Base-by-base conservation (phyloP, 2,888 invertebrate species). In the Falcaria lacertinaria region DNA sequence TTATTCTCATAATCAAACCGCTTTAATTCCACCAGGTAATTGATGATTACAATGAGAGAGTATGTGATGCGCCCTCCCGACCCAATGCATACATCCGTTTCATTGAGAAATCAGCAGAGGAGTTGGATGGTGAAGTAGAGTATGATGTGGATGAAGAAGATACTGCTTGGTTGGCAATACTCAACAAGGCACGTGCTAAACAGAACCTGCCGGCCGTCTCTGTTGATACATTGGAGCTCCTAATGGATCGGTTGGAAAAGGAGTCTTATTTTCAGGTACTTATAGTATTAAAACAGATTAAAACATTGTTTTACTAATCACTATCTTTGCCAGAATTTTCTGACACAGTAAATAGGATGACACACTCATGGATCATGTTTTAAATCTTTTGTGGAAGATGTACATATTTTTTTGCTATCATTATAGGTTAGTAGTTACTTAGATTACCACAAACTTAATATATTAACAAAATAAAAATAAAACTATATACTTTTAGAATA, bases 61-160 rank as follows among this genome's bases (percentile, higher is more conserved):
- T 96, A 40, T 91, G 93, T 61, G 95, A 96, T 82, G 96, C 96
- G 0, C 95, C 97, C 37, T 89, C 94, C 0, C 90, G 96, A 37
- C 96, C 97, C 0, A 94, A 96, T 78, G 96, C 97, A 0, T 97
- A 97, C 69, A 98, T 97, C 43, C 91, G 97, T 47, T 98, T 97
- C 73, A 97, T 98, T 70, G 98, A 98, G 74, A 96, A 97, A 69
- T 96, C 97, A 6, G 93, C 94, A 0, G 98, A 98, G 76, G 98
- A 98, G 74, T 84, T 98, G 17, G 98, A 98, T 73, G 97, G 97
- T 45, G 96, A 94, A 65, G 93, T 94, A 5, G 99, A 99, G 78
- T 99, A 99, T 89, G 99, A 99, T 86, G 95, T 98, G 58, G 99
- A 99, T 77, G 99, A 99, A 75, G 98, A 99, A 87, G 99, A 99